Evolutionary conservation across 2,113 vertebrate genomes (phyloP), one percentile per base, ranked within the genome.

Genomic region (Conger conger): DNA sequence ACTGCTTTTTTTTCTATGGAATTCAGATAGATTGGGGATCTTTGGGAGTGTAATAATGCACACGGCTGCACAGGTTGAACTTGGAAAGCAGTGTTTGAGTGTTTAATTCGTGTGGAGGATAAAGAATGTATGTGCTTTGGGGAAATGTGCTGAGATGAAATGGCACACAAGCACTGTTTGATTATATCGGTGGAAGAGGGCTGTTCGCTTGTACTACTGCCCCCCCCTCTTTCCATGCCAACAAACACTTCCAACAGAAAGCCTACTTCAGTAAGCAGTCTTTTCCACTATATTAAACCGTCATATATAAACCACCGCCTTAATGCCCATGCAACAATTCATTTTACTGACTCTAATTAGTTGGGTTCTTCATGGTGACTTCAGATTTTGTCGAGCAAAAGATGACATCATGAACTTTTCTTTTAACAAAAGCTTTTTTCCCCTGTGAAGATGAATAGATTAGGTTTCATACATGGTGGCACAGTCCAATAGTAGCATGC

Each of bases 1-100:
- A 9, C 50, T 80, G 1, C 88, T 91, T 91, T n/a, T 91, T 35
- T 76, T 92, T 90, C 79, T 89, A 89, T 90, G 88, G 90, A 92
- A 85, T 88, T 88, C 68, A 80, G 76, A 23, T 13, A 68, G 86
- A 79, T 77, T 50, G 45, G 42, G 54, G 23, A 17, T n/a, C 20
- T 81, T 87, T 80, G 54, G 80, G 45, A 15, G 11, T 50, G 45
- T 13, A 50, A 1, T 15, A 8, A 50, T 50, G 45, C 45, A 50
- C 6, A 1, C 11, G 11, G 45, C 7, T 50, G 45, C 45, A 50
- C 45, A 50, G 45, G 15, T 50, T 50, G 7, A 50, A 50, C 45
- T 50, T 11, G 8, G 45, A 4, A 50, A n/a, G 80, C 35, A 86
- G 82, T 77, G 83, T 80, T 57, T n/a, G 76, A 86, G 82, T 77